phyloP scores from a whole-genome alignment of 2,113 vertebrate species.

The Athene noctua region DNA sequence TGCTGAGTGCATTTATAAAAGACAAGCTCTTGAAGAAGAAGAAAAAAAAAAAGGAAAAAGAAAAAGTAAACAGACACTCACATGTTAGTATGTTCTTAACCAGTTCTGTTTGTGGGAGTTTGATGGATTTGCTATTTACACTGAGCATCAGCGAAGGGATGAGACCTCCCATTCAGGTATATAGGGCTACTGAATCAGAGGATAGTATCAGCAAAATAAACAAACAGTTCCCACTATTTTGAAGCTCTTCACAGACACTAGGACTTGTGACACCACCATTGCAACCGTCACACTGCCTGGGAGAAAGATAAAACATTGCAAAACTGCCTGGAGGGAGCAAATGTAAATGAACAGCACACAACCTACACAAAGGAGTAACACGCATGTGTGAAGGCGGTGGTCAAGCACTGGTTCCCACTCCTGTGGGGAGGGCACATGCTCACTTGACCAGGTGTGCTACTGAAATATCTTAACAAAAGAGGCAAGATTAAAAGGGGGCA shows the following conservation, averaged over 20 bases:
- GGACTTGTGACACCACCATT: background rate
- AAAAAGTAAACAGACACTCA: background rate
- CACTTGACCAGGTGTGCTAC: background rate
- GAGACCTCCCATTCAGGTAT: background rate
- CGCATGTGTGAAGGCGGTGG: fast-evolving
- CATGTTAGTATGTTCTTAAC: background rate
- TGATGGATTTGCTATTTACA: background rate
- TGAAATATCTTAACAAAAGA: background rate
- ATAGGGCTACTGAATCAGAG: background rate
- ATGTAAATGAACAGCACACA: background rate
- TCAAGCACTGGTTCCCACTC: background rate
- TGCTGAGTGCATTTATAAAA: background rate
- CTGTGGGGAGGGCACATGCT: background rate
- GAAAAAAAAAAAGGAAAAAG: background rate
- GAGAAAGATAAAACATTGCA: background rate
- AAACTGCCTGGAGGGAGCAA: background rate
- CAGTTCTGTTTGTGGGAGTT: background rate
- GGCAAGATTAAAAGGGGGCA: background rate
- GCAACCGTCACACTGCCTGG: background rate
- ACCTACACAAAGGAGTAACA: too few relatives aligned
- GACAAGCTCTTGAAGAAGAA: background rate
- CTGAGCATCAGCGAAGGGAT: background rate
- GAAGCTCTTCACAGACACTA: background rate
- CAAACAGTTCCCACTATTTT: background rate
- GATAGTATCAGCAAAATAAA: background rate